Evolutionary conservation across 2,888 invertebrate genomes (phyloP).

Genomic region (Parnassius apollo): DNA sequence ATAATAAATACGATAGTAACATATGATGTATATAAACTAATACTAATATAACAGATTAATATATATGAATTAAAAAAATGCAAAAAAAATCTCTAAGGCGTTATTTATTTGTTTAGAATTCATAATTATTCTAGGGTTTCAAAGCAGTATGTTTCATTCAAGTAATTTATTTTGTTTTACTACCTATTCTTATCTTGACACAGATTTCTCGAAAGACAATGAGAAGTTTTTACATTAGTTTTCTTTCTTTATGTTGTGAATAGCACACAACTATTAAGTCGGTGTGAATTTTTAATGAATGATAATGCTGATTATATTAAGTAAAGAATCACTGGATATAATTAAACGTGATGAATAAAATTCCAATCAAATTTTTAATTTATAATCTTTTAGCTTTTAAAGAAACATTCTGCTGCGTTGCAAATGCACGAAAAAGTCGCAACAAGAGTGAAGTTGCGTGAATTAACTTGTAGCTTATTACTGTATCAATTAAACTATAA

Average conservation of each 20-base stretch:
- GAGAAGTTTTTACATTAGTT: too few species aligned
- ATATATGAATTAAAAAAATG: too few species aligned
- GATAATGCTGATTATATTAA: too few species aligned
- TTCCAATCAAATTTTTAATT: neutral
- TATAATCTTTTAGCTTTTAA: neutral
- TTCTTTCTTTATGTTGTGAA: too few species aligned
- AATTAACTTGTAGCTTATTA: neutral
- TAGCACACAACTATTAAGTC: too few species aligned
- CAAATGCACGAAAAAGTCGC: slow-evolving; percentile 1
- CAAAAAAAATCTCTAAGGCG: too few species aligned
- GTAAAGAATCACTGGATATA: too few species aligned
- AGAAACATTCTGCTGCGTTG: neutral
- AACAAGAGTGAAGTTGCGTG: neutral
- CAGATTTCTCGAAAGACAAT: slow-evolving; percentile 4
- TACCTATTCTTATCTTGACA: slow-evolving; percentile 16
- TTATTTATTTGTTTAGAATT: neutral
- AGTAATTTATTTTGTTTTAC: slow-evolving; percentile 11
- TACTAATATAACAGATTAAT: too few species aligned
- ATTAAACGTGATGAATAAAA: neutral
- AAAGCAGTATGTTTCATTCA: slow-evolving; percentile 3
- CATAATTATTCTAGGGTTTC: slow-evolving; percentile 10
- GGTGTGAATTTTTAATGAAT: too few species aligned
- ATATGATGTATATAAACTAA: too few species aligned
- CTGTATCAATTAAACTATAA: neutral
- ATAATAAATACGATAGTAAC: too few species aligned